Conservation (phyloP, 1,140 invertebrate genomes). For the Bombus soroeensis region DNA sequence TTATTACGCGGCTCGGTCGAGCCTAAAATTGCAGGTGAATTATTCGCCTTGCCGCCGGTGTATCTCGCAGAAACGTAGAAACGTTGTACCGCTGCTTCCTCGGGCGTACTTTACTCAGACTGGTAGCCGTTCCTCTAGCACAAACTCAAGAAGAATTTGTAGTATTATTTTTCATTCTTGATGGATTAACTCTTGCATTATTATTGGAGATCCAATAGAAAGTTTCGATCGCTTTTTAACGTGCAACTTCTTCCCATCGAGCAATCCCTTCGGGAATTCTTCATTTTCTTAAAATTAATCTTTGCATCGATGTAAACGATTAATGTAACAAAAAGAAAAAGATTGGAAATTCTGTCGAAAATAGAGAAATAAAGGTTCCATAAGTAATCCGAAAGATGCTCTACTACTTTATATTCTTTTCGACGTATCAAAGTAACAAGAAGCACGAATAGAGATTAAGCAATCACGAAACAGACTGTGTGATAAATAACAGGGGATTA, state of each 20-base stretch:
- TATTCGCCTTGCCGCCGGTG: conserved; percentile 27
- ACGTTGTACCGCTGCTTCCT: background rate
- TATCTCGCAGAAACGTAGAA: conserved; percentile 11
- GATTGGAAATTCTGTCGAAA: too few relatives aligned
- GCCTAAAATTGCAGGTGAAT: conserved; percentile 56
- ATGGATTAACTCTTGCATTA: background rate
- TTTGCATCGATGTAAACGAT: too few relatives aligned
- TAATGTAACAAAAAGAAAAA: too few relatives aligned
- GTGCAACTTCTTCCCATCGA: background rate
- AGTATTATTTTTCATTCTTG: background rate
- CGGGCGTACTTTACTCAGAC: background rate
- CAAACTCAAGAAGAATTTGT: background rate
- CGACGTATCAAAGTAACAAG: background rate
- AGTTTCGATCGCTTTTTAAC: background rate
- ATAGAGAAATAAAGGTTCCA: background rate
- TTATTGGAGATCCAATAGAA: background rate
- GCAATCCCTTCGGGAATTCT: too few relatives aligned
- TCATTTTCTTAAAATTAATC: background rate
- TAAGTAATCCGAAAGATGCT: too few relatives aligned
- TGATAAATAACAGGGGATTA: background rate
- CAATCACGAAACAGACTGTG: background rate
- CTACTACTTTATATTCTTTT: background rate
- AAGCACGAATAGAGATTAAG: background rate
- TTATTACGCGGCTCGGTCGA: conserved; percentile 46
- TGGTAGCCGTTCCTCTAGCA: background rate